Conservation (phyloP, 2,888 invertebrate genomes). For the Macaria liturata region DNA sequence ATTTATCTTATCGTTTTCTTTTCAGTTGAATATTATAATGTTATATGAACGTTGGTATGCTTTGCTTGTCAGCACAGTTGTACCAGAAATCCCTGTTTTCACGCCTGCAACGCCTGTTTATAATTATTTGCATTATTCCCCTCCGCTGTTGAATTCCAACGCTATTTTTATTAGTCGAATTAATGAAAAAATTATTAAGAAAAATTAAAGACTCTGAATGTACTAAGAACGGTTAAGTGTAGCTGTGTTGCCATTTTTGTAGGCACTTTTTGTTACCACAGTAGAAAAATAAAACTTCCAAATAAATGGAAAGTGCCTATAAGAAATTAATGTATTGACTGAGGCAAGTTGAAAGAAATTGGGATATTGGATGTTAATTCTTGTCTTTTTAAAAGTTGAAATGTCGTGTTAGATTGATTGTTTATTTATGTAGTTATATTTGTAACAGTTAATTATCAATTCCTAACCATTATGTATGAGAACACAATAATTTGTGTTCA, state of each 20-base stretch:
- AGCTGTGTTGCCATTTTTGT: slow-evolving; percentile 48
- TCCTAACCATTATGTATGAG: too few species aligned
- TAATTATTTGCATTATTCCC: slow-evolving; percentile 43
- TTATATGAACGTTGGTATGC: slow-evolving; percentile 5
- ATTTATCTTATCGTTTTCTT: too few species aligned
- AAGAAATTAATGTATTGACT: slow-evolving; percentile 41
- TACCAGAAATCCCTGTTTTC: slow-evolving; percentile 19
- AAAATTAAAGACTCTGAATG: slow-evolving; percentile 48
- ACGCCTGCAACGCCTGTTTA: slow-evolving; percentile 32
- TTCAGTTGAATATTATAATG: too few species aligned
- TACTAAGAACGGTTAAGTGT: slow-evolving; percentile 41
- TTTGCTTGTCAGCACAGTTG: slow-evolving; percentile 12
- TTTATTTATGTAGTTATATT: too few species aligned
- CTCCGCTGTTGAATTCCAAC: slow-evolving; percentile 52
- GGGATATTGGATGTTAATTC: slow-evolving; percentile 30
- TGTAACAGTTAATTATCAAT: too few species aligned
- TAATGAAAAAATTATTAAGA: slow-evolving; percentile 30
- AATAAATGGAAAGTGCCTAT: slow-evolving; percentile 37
- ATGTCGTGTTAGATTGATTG: slow-evolving; percentile 35
- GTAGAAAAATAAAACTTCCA: slow-evolving; percentile 20
- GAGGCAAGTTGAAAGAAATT: slow-evolving; percentile 31
- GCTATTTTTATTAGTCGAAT: slow-evolving; percentile 39
- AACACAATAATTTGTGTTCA: too few species aligned
- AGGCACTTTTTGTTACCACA: slow-evolving; percentile 47
- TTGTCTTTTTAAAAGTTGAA: slow-evolving; percentile 21